A percentile compares a stretch with the other conserved stretches of the same genome.
These are phyloP conservation scores for Anhinga rufa DNA, from an alignment of 2,113 vertebrate species.

Conservation along the genomic window DNA sequence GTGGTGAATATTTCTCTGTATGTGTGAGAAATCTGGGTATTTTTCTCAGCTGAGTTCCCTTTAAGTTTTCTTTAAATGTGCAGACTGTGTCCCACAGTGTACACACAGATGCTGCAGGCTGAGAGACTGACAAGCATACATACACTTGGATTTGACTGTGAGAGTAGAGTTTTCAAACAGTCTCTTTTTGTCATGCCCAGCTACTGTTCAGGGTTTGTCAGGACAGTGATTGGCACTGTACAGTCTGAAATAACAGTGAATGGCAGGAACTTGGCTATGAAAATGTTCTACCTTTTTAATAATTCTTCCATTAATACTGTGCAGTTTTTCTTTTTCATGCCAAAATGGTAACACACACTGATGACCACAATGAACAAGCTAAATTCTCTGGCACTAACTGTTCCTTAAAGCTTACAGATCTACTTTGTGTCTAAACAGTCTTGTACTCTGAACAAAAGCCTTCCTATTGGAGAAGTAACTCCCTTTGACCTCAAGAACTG, in stretches of 20 bases:
- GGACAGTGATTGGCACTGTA: background rate
- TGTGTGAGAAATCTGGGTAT: background rate
- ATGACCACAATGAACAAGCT: conserved; percentile 7
- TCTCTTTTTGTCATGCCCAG: background rate
- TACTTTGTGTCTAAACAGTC: background rate
- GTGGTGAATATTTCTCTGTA: background rate
- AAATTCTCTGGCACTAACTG: background rate
- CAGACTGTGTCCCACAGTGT: too few relatives aligned
- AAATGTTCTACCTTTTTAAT: background rate
- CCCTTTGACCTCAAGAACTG: background rate
- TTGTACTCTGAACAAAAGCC: conserved; percentile 28
- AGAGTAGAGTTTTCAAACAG: background rate
- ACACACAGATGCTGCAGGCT: too few relatives aligned
- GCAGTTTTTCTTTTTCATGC: background rate
- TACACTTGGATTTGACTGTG: background rate
- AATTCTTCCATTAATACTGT: background rate
- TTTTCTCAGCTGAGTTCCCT: background rate
- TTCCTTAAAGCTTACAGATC: background rate
- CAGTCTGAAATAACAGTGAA: background rate
- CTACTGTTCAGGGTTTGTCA: background rate
- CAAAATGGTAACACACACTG: background rate
- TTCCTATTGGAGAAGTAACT: conserved; percentile 14
- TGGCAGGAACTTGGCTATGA: background rate
- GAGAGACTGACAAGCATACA: background rate
- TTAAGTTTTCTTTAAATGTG: background rate